Conservation (phyloP, 2,888 invertebrate species). For the Sesamia inferens region DNA sequence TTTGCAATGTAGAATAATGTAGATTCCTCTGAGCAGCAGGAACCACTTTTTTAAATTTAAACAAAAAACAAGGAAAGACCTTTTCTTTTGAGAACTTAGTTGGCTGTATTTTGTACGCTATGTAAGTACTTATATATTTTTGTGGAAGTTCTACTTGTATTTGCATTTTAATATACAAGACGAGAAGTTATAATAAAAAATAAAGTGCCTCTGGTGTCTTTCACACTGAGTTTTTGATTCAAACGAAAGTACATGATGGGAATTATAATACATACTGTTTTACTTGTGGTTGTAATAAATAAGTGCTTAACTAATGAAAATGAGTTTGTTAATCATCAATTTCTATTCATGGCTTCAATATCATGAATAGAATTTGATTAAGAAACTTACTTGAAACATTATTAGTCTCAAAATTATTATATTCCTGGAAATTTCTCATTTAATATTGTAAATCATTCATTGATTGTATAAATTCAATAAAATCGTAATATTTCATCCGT, state of each 20-base stretch:
- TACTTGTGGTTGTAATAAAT: background rate
- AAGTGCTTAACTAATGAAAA: background rate
- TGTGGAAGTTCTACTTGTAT: slow-evolving; percentile 48
- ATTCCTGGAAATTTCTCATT: background rate
- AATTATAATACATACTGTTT: slow-evolving; percentile 3
- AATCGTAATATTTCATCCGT: background rate
- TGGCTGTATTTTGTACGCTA: slow-evolving; percentile 33
- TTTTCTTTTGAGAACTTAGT: slow-evolving; percentile 49
- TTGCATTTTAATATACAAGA: slow-evolving; percentile 54
- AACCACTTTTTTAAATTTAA: slow-evolving; percentile 63
- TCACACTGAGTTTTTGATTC: slow-evolving; percentile 13
- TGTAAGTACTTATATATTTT: slow-evolving; percentile 39
- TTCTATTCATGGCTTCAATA: too few species aligned
- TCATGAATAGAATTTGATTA: background rate
- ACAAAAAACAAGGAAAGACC: slow-evolving; percentile 56
- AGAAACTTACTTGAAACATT: background rate
- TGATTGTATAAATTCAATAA: background rate
- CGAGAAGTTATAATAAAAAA: slow-evolving; percentile 43
- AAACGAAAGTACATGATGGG: background rate
- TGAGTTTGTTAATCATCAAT: too few species aligned
- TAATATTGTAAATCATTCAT: background rate
- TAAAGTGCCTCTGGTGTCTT: slow-evolving; percentile 17
- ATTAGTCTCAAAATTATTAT: background rate
- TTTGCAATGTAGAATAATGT: slow-evolving; percentile 64
- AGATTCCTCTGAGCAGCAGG: slow-evolving; percentile 50